Percentiles rank a stretch among this genome's conserved stretches.
Evolutionary conservation across 2,888 invertebrate genomes (phyloP).

Genomic region (Abrostola triplasia): DNA sequence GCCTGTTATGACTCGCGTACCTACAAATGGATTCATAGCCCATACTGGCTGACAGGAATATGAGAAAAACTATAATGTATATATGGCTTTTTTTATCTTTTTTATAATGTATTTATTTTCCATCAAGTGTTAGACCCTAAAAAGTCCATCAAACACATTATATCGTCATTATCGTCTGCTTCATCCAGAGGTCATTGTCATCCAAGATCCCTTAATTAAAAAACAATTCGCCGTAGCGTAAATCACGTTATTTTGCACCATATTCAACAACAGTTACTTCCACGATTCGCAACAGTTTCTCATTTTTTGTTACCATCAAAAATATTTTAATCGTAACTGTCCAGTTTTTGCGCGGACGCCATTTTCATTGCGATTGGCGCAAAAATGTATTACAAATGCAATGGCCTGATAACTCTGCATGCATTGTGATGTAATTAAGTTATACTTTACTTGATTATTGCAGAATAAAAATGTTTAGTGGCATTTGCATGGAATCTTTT

Average conservation of each 20-base stretch:
- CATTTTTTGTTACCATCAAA: constrained; percentile 33
- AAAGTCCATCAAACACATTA: too few species aligned
- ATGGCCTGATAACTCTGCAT: constrained; percentile 29
- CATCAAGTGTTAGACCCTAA: too few species aligned
- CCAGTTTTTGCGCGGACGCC: constrained; percentile 14
- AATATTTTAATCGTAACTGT: constrained; percentile 27
- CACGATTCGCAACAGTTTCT: constrained; percentile 36
- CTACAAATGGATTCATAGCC: too few species aligned
- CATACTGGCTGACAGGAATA: too few species aligned
- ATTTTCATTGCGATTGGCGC: constrained; percentile 25
- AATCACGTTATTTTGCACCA: constrained; percentile 43
- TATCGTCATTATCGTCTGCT: too few species aligned
- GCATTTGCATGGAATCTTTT: neutral
- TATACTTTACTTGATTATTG: constrained; percentile 28
- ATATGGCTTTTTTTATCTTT: too few species aligned
- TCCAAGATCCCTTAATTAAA: neutral
- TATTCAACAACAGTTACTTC: constrained; percentile 21
- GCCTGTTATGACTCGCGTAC: too few species aligned
- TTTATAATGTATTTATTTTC: too few species aligned
- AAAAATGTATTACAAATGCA: constrained; percentile 28
- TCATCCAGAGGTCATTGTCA: too few species aligned
- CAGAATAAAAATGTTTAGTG: constrained; percentile 12
- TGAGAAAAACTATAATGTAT: too few species aligned
- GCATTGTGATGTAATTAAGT: constrained; percentile 36
- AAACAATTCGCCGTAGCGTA: neutral